phyloP scores from a whole-genome alignment of 2,888 invertebrate genomes.

The Ormyrus nitidulus region DNA sequence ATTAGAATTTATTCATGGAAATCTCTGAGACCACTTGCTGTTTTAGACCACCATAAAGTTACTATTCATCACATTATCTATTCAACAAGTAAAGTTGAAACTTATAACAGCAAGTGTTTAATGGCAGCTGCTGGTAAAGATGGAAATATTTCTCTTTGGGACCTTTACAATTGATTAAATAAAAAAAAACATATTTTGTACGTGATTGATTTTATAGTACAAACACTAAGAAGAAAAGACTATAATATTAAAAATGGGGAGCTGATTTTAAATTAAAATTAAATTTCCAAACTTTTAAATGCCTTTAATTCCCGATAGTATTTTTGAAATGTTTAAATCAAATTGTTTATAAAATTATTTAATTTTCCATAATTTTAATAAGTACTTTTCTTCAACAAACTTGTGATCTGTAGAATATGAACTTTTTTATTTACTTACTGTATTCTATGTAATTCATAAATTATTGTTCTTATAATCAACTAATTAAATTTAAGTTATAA shows the following conservation, averaged over 20 bases:
- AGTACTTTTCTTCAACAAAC: slow-evolving; percentile 42
- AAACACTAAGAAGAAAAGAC: slow-evolving; percentile 48
- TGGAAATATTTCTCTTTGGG: slow-evolving; percentile 87
- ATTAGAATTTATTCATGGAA: slow-evolving; percentile 88
- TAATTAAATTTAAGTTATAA: slow-evolving; percentile 5
- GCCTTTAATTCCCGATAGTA: background rate
- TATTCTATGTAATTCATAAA: background rate
- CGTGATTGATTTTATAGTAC: slow-evolving; percentile 49
- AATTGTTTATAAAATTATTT: background rate
- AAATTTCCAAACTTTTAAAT: background rate
- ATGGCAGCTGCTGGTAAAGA: slow-evolving; percentile 87
- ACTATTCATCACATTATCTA: slow-evolving; percentile 85
- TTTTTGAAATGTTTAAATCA: background rate
- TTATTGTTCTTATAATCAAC: slow-evolving; percentile 14
- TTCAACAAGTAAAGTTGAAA: slow-evolving; percentile 80
- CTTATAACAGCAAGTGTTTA: slow-evolving; percentile 83
- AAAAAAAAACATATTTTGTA: slow-evolving; percentile 52
- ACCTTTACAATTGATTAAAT: slow-evolving; percentile 82
- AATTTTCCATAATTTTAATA: slow-evolving; percentile 35
- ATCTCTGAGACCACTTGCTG: slow-evolving; percentile 83
- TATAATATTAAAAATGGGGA: slow-evolving; percentile 28
- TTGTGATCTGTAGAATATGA: slow-evolving; percentile 33
- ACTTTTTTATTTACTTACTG: slow-evolving; percentile 15
- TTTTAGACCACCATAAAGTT: slow-evolving; percentile 84
- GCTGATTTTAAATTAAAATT: background rate